Evolutionary conservation across 1,140 invertebrate species (phyloP).

Genomic region (Zelostemma sp.): DNA sequence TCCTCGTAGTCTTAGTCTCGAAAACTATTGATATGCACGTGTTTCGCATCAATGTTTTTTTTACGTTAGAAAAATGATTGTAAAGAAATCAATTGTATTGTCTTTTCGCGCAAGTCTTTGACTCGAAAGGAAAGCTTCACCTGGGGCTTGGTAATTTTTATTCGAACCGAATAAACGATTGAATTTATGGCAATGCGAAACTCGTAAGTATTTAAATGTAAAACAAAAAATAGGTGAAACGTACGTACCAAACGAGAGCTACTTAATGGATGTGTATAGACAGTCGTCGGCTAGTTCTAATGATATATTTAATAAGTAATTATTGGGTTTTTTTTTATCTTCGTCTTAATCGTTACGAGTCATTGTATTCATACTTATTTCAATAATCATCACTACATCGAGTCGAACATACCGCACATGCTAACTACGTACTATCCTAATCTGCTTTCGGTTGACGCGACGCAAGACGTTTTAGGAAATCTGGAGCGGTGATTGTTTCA

Average conservation of each 20-base stretch:
- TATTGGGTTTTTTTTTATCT: slow-evolving; percentile 50
- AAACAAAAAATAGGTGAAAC: slow-evolving; percentile 31
- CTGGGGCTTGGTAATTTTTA: neutral
- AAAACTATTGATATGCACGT: slow-evolving; percentile 50
- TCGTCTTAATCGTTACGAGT: slow-evolving; percentile 49
- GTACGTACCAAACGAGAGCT: slow-evolving; percentile 38
- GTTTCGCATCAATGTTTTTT: slow-evolving; percentile 41
- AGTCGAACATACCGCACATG: slow-evolving; percentile 55
- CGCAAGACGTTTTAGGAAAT: slow-evolving; percentile 47
- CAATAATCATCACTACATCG: slow-evolving; percentile 54
- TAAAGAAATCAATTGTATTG: slow-evolving; percentile 26
- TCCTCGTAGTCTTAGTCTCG: slow-evolving; percentile 30
- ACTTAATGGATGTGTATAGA: slow-evolving; percentile 48
- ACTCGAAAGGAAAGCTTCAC: slow-evolving; percentile 6
- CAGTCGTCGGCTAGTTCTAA: slow-evolving; percentile 64
- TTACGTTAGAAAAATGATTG: neutral
- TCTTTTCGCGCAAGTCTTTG: neutral
- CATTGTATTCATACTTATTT: slow-evolving; percentile 54
- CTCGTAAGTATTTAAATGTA: slow-evolving; percentile 31
- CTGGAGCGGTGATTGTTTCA: neutral
- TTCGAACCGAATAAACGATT: neutral
- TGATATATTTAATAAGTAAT: slow-evolving; percentile 66
- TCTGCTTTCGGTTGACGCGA: slow-evolving; percentile 50
- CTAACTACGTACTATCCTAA: slow-evolving; percentile 55
- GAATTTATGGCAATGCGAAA: slow-evolving; percentile 35